Evolutionary conservation across 2,888 invertebrate genomes (phyloP).

Genomic region (Keiferia lycopersicella): DNA sequence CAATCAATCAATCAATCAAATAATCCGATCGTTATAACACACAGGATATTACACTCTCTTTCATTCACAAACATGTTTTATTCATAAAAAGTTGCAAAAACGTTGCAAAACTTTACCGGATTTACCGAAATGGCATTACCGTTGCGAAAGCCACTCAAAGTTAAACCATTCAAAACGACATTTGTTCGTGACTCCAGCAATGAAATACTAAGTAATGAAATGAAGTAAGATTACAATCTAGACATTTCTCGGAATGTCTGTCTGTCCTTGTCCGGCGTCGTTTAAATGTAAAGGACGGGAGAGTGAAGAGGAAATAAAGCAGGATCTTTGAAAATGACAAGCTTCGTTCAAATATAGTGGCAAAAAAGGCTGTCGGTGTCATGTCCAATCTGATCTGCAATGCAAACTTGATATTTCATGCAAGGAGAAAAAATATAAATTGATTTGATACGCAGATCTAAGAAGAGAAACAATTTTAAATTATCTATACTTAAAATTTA

Average conservation of each 20-base stretch:
- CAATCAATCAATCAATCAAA: not conserved
- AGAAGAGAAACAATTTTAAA: too few species aligned
- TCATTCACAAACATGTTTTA: constrained; percentile 7
- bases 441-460: too few species aligned
- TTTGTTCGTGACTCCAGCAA: constrained; percentile 20
- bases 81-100: constrained; percentile 19
- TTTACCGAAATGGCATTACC: constrained; percentile 16
- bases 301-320: not conserved
- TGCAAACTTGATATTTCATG: too few species aligned
- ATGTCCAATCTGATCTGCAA: not conserved
- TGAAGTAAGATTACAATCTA: constrained; percentile 1
- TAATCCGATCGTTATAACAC: not conserved
- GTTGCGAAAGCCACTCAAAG: constrained; percentile 20
- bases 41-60: constrained; percentile 14
- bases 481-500: too few species aligned
- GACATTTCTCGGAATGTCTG: constrained; percentile 3
- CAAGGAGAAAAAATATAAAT: too few species aligned
- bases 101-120: not conserved
- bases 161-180: constrained; percentile 19
- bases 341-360: not conserved
- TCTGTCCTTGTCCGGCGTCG: not conserved
- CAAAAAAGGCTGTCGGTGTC: not conserved
- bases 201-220: constrained; percentile 8
- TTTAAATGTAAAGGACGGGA: not conserved
- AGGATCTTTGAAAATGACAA: constrained; percentile 1